Conservation (phyloP, 2,113 vertebrate species). For the Cyanoramphus novaezelandiae region DNA sequence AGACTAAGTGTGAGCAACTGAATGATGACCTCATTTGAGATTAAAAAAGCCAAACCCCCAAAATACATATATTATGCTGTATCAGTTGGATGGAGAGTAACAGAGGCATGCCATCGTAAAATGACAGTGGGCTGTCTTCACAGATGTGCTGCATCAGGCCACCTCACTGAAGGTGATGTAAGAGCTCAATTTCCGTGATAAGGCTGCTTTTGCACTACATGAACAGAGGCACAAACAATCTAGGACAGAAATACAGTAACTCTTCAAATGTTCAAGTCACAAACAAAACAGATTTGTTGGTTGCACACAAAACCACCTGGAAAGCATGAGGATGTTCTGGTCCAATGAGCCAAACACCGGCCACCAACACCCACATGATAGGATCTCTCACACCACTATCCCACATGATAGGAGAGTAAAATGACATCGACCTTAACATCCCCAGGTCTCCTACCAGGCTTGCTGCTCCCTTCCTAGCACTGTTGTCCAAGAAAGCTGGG, state of each 20-base stretch:
- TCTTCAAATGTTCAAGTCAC: conserved; percentile 4
- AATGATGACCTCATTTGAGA: not conserved
- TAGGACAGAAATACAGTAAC: conserved; percentile 29
- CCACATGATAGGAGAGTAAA: not conserved
- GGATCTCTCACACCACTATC: not conserved
- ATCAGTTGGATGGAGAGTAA: not conserved
- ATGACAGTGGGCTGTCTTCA: not conserved
- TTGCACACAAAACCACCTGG: conserved; percentile 12
- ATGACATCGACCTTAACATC: accelerated
- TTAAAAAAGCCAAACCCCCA: not conserved
- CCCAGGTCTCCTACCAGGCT: not conserved
- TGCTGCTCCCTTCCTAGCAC: not conserved
- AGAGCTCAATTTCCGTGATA: not conserved
- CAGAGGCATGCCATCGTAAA: not conserved
- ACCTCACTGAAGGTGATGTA: not conserved
- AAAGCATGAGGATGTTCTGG: not conserved
- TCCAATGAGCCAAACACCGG: accelerated
- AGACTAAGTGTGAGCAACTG: not conserved
- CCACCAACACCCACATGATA: not conserved
- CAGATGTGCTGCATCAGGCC: not conserved
- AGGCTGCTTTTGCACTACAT: not conserved
- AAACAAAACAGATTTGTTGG: not conserved
- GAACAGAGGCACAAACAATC: not conserved
- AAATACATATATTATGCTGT: too few species aligned
- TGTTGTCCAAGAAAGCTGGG: not conserved